Evolutionary conservation across 1,140 invertebrate genomes (phyloP), one percentile per base, ranked within the genome.

Genomic region (Drosophila trapezifrons): DNA sequence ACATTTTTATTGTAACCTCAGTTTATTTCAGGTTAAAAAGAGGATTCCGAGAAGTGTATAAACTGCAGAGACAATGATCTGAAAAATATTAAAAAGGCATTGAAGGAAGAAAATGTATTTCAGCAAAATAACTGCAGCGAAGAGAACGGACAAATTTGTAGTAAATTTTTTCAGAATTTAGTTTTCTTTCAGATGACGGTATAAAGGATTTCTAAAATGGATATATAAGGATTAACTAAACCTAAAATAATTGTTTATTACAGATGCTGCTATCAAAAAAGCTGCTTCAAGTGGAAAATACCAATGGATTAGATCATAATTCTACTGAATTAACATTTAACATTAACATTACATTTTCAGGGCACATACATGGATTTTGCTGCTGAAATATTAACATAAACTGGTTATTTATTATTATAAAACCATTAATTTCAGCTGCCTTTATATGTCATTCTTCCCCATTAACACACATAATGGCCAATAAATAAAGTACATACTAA

Each of bases 401-500:
- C 2, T 3, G 10, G 8, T 38, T 12, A 10, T 2, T n/a, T 22
- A 1, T 22, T 4, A n/a, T 20, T 35, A 54, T 35, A 54, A 54
- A 29, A 51, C n/a, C 25, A 18, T 32, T 52, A 4, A 13, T 6
- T 38, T 22, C 9, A 13, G 0, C 15, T 20, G 9, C 32, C 20
- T n/a, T 20, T 15, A 22, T n/a, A 12, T 27, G 17, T 38, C 12
- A 55, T 12, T 43, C 12, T 13, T 8, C 18, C 18, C 37, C 18
- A 35, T 25, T 64, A 62, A 32, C 51, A 54, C 20, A 40, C n/a
- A n/a, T 64, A 18, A 45, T 60, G 22, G 27, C 12, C 8, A 66
- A 66, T 65, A 63, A 66, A 66, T 46, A 66, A 17, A 40, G 25
- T 22, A 64, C 29, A 7, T 22, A 7, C 60, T 20, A 46, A 38